These are phyloP conservation scores for Poecile atricapillus DNA, from an alignment of 2,113 vertebrate genomes.

Conservation along the genomic window DNA sequence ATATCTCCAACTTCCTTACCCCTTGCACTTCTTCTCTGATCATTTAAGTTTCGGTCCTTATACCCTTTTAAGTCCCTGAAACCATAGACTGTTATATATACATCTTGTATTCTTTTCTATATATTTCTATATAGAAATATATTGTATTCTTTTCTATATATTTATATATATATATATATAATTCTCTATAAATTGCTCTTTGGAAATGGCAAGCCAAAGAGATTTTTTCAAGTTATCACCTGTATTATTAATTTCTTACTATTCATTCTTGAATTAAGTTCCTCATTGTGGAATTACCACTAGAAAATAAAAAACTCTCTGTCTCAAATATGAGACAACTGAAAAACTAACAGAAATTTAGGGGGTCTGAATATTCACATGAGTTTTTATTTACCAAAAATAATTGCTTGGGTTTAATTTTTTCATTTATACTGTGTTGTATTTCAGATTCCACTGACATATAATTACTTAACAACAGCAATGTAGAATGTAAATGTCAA, in stretches of 20 bases:
- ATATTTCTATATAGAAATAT: no score
- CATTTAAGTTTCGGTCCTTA: neutral
- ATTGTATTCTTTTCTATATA: no score
- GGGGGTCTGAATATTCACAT: rapidly evolving
- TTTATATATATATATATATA: no score
- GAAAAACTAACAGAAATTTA: neutral
- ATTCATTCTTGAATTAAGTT: neutral
- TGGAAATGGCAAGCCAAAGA: neutral
- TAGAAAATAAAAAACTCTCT: neutral
- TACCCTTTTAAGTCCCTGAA: neutral
- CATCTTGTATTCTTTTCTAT: neutral
- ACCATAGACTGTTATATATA: neutral
- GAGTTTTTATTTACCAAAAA: neutral
- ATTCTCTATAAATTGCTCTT: neutral
- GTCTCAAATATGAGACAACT: neutral
- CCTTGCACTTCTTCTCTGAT: neutral
- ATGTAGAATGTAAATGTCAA: neutral
- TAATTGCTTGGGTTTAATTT: neutral
- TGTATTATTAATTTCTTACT: neutral
- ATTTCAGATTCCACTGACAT: neutral
- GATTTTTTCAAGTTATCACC: neutral
- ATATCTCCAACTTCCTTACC: neutral
- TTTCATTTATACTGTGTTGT: neutral
- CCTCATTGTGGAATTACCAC: neutral
- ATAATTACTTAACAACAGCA: neutral